Evolutionary conservation across 2,797 vertebrate species (phyloP).

Genomic region (Betta splendens): DNA sequence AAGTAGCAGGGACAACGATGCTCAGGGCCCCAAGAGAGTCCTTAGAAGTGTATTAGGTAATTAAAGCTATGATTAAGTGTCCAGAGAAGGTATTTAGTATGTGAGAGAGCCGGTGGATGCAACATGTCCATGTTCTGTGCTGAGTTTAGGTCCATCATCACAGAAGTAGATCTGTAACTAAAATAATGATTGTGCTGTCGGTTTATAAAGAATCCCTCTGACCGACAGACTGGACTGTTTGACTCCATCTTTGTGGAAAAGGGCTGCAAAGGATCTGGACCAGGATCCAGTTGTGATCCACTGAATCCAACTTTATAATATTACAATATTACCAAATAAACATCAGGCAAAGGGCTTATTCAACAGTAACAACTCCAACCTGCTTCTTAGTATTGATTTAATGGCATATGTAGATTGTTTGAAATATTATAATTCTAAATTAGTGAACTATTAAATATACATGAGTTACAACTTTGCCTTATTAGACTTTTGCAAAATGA

Average conservation of each 20-base stretch:
- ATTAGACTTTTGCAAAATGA: not conserved
- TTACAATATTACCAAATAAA: not conserved
- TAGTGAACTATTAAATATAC: constrained; percentile 2
- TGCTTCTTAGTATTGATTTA: not conserved
- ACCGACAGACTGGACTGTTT: not conserved
- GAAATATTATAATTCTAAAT: too few species aligned
- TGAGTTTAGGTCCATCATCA: too few species aligned
- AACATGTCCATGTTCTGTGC: constrained; percentile 2
- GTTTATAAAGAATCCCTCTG: not conserved
- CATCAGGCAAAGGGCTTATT: not conserved
- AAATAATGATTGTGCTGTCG: not conserved
- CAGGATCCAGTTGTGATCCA: not conserved
- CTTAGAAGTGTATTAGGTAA: not conserved
- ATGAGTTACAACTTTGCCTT: not conserved
- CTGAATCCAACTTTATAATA: not conserved
- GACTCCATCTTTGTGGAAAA: not conserved
- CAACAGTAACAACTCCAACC: not conserved
- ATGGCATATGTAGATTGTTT: too few species aligned
- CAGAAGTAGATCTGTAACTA: too few species aligned
- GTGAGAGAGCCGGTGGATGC: constrained; percentile 1
- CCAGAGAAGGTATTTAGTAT: constrained; percentile 3
- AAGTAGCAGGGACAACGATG: constrained; percentile 32
- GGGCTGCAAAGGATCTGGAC: not conserved
- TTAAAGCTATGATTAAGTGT: not conserved
- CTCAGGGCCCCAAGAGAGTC: not conserved